Conservation (phyloP, 2,797 vertebrate genomes). For the Avahi laniger region DNA sequence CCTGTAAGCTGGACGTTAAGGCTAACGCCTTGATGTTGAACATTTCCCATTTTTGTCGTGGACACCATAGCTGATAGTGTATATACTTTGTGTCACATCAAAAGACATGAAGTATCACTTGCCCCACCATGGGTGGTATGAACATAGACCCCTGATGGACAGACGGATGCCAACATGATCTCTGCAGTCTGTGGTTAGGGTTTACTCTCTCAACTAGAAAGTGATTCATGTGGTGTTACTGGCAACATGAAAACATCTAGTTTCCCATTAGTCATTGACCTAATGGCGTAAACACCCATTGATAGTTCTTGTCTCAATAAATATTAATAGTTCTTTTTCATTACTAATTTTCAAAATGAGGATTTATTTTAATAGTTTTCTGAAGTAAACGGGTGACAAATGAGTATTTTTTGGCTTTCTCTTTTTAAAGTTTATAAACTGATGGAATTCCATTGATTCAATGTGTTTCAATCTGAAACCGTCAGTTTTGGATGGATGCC, state of each 20-base stretch:
- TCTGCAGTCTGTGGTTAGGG: background rate
- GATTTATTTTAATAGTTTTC: background rate
- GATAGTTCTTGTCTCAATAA: background rate
- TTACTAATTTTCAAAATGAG: background rate
- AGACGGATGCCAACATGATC: background rate
- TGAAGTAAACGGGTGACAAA: background rate
- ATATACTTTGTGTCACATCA: background rate
- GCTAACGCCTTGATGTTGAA: background rate
- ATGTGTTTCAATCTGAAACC: background rate
- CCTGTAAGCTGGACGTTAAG: background rate
- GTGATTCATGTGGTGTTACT: background rate
- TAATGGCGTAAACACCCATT: background rate
- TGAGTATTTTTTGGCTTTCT: background rate
- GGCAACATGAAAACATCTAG: background rate
- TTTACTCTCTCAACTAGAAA: background rate
- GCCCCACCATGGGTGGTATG: background rate
- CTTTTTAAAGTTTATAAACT: background rate
- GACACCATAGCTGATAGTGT: too few species aligned
- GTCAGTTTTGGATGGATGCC: background rate
- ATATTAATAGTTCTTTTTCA: background rate
- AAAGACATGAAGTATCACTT: background rate
- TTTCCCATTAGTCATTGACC: background rate
- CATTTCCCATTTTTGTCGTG: background rate
- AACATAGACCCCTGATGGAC: background rate
- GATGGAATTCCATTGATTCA: background rate